Base-by-base conservation (phyloP, 2,888 invertebrate genomes). In the Empis livida region DNA sequence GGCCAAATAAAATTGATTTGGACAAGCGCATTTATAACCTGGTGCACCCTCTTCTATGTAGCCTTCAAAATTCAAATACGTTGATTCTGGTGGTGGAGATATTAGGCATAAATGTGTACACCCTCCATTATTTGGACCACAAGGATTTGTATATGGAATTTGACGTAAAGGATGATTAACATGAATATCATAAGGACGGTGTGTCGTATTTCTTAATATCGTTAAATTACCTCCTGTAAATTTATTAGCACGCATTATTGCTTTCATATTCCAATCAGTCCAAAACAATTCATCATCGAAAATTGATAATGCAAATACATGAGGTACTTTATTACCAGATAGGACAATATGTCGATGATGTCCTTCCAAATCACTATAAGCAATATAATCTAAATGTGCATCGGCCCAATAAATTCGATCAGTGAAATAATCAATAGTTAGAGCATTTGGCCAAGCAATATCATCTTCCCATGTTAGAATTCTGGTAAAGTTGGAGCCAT, bases 251-350 rank as follows among this genome's bases (percentile, higher is more conserved):
- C 84, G 79, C 55, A 85, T 81, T 46, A 99, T 87, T 0, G 88
- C 88, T 65, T 94, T 94, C 44, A 92, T 71, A 65, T 97, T 97
- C 97, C 99, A 99, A 65, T 99, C 99, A 1, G 95, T 92, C 95
- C 96, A 99, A 71, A 85, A 99, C 16, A 90, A 76, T 57, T 77
- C 82, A 59, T 96, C 94, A 60, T 96, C 97, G 64, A 99, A 96
- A 0, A 96, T 75, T 10, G 88, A 83, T 41, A 99, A 72, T 0
- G 96, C 95, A 60, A 95, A 99, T 0, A 96, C 93, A 65, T 99
- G 97, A 0, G 97, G 96, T 1, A 96, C 94, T 43, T 79, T 73
- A 4, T 73, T 67, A 1, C 91, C 91, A 0, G 84, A 82, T 3
- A 94, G 62, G 0, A 86, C 90, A 46, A 84, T 78, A 61, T 89